Percentiles rank a stretch among this genome's conserved stretches.
These are phyloP conservation scores for Zapus hudsonius DNA, from an alignment of 2,113 vertebrate genomes.

Conservation along the genomic window DNA sequence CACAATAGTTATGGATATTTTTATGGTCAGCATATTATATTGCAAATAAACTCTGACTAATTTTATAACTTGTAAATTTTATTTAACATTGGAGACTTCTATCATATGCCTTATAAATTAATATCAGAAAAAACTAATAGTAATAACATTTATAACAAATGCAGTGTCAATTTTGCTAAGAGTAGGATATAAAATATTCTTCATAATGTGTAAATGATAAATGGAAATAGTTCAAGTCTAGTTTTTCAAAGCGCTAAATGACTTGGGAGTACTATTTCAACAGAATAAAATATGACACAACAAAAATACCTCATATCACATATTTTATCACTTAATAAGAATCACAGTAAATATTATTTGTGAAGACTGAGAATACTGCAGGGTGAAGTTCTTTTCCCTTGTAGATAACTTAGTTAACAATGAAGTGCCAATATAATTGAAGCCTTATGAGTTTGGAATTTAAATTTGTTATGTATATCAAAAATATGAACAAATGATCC, in stretches of 20 bases:
- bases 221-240: constrained; percentile 6
- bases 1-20: background rate
- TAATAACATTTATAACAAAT: constrained; percentile 44
- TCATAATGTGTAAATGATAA: constrained; percentile 17
- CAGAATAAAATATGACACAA: background rate
- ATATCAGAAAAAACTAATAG: background rate
- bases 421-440: background rate
- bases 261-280: background rate
- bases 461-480: background rate
- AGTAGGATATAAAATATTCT: background rate
- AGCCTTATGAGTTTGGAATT: constrained; percentile 27
- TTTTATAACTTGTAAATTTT: constrained; percentile 21
- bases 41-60: background rate
- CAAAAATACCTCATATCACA: background rate
- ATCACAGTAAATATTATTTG: background rate
- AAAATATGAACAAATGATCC: background rate
- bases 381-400: background rate
- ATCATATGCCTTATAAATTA: background rate
- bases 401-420: background rate
- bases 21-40: background rate
- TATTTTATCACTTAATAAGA: background rate
- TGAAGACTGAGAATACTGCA: background rate
- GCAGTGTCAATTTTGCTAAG: constrained; percentile 12
- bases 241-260: constrained; percentile 34
- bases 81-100: constrained; percentile 6